phyloP scores from a whole-genome alignment of 92 coral and sea anemone genomes.

The Porites lobata region DNA sequence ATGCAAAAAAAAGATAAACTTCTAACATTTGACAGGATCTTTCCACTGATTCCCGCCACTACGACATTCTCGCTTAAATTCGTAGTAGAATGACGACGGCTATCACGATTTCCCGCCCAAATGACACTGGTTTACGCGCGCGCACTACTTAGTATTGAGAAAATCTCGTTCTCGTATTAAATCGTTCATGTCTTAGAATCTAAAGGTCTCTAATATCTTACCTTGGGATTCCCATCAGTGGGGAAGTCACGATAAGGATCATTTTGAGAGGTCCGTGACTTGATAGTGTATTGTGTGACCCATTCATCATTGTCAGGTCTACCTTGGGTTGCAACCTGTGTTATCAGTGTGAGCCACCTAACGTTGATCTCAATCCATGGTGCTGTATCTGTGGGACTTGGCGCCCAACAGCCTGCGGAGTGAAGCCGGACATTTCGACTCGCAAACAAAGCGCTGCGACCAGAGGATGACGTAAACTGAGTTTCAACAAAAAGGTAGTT shows the following conservation, averaged over 20 bases:
- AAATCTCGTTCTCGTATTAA: no score
- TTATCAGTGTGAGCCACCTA: not conserved
- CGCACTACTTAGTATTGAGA: no score
- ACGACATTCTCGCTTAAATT: no score
- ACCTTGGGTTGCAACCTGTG: conserved; percentile 1
- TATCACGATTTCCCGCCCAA: no score
- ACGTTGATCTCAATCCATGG: conserved; percentile 1
- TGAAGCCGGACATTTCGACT: conserved; percentile 1
- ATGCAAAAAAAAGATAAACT: not conserved
- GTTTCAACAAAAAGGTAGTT: not conserved
- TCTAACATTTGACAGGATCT: not conserved
- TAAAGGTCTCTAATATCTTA: no score
- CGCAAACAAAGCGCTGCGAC: not conserved
- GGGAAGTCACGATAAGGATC: not conserved
- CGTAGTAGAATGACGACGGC: no score
- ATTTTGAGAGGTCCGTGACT: not conserved
- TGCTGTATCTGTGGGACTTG: not conserved
- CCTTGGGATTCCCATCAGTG: no score
- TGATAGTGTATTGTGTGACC: not conserved
- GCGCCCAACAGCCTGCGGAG: not conserved
- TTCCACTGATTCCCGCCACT: no score
- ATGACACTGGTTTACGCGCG: no score
- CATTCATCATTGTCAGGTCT: not conserved
- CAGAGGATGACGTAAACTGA: conserved; percentile 5
- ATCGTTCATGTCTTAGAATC: no score